These are phyloP conservation scores for Epicauta chinensis DNA, from an alignment of 1,140 invertebrate species.

Conservation along the genomic window DNA sequence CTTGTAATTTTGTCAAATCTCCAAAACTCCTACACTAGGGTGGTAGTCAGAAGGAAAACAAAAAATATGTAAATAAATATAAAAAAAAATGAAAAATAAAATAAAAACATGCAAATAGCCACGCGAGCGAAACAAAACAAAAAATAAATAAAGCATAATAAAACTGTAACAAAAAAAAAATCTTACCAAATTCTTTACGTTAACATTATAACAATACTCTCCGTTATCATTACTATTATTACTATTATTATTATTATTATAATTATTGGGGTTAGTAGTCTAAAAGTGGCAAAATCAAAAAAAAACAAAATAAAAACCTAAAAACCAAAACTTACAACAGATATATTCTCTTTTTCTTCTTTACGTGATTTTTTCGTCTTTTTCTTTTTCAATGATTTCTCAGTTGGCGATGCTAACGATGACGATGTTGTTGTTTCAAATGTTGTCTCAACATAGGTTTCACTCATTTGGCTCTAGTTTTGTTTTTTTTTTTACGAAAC, in stretches of 20 bases:
- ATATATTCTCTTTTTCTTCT: constrained; percentile 57
- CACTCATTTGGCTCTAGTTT: constrained; percentile 21
- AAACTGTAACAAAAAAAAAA: constrained; percentile 6
- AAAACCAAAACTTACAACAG: constrained; percentile 49
- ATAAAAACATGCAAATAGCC: constrained; percentile 15
- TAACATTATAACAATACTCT: constrained; percentile 52
- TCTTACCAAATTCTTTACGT: constrained; percentile 45
- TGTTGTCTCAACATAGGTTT: constrained; percentile 35
- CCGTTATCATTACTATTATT: constrained; percentile 39
- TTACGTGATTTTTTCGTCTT: constrained; percentile 56
- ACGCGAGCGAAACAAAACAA: not conserved
- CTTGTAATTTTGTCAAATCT: constrained; percentile 52
- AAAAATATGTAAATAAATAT: constrained; percentile 19
- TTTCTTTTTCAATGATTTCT: constrained; percentile 45
- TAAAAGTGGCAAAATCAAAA: constrained; percentile 13
- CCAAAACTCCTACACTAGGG: constrained; percentile 56
- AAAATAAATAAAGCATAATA: constrained; percentile 14
- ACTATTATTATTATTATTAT: constrained; percentile 38
- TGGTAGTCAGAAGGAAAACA: too few relatives aligned
- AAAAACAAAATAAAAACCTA: constrained; percentile 20
- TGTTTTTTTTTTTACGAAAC: too few relatives aligned
- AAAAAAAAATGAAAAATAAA: constrained; percentile 18
- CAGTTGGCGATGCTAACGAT: constrained; percentile 20
- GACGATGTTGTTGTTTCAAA: constrained; percentile 28
- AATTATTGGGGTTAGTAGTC: constrained; percentile 17